Evolutionary conservation across 2,888 invertebrate genomes (phyloP), one percentile per base, ranked within the genome.

Genomic region (Monopis laevigella): DNA sequence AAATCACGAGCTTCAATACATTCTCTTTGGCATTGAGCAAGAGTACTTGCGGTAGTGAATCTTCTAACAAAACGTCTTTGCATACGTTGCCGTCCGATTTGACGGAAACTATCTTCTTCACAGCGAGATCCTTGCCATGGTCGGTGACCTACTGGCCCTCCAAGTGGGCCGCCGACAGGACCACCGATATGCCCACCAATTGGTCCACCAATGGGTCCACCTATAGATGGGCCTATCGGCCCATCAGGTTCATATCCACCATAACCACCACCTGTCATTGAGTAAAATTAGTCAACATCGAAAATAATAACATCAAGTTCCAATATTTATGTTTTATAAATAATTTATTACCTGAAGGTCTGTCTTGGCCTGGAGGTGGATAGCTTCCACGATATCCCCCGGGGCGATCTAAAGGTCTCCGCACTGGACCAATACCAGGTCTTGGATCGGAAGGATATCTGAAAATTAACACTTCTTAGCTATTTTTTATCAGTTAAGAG

Each of bases 71-170:
- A 93, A 54, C 89, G 86, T 45, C 90, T 85, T 41, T 92, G 85
- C 71, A 93, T 89, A 44, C 93, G 84, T 52, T 91, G 90, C 45
- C 90, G 83, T 17, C 92, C 92, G 17, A 91, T 86, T 80, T 93
- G 92, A 62, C 90, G 88, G 61, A 92, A 93, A 56, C 87, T 88
- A 54, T 92, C 92, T 42, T 92, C 92, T 51, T 93, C 93, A 58
- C 93, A 93, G 47, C 91, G 83, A 1, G 86, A 84, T 42, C 80
- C 73, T 55, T 75, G 72, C 72, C 72, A 70, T 4, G 75, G 69
- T 45, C 77, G 53, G 35, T 67, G 63, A 16, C 54, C 48, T 41
- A 63, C 10, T 58, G 55, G 14, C 8, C 21, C 21, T 12, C 38
- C 39, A n/a, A 32, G 17, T 2, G 74, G 69, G 4, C 78, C 71